A percentile compares a stretch with the other conserved stretches of the same genome.
These are phyloP conservation scores for Malacoctenus gilli DNA, from an alignment of 2,797 vertebrate species.

Conservation along the genomic window DNA sequence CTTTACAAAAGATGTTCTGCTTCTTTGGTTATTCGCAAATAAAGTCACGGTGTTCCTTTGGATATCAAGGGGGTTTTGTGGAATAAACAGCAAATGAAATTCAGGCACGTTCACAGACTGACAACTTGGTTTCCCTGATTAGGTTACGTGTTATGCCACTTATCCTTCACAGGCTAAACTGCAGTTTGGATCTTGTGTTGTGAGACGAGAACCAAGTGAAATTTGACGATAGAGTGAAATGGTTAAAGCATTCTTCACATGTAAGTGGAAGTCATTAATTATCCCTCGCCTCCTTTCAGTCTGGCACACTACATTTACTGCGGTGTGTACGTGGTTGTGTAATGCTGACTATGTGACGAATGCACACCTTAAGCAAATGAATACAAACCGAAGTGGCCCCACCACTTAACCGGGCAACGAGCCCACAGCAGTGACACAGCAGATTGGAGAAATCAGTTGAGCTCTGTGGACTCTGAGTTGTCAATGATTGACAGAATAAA, in stretches of 20 bases:
- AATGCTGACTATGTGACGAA: slow-evolving; percentile 44
- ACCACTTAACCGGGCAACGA: slow-evolving; percentile 44
- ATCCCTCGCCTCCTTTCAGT: slow-evolving; percentile 28
- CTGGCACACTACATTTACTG: slow-evolving; percentile 35
- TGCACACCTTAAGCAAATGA: slow-evolving; percentile 76
- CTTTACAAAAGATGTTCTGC: not conserved
- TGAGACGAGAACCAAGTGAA: slow-evolving; percentile 7
- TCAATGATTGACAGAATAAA: slow-evolving; percentile 79
- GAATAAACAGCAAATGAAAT: too few relatives aligned
- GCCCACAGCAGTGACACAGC: slow-evolving; percentile 79
- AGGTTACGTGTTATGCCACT: too few relatives aligned
- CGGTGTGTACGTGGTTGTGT: slow-evolving; percentile 40
- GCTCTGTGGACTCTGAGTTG: slow-evolving; percentile 43
- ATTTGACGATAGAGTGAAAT: slow-evolving; percentile 27
- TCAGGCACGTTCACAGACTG: too few relatives aligned
- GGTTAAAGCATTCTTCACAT: slow-evolving; percentile 18
- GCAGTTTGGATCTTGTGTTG: too few relatives aligned
- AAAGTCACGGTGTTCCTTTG: too few relatives aligned
- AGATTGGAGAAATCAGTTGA: slow-evolving; percentile 51
- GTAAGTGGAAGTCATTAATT: slow-evolving; percentile 50
- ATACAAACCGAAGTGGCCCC: slow-evolving; percentile 42
- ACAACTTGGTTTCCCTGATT: too few relatives aligned
- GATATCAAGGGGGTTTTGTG: too few relatives aligned
- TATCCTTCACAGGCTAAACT: too few relatives aligned
- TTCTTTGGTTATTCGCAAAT: too few relatives aligned